A percentile compares a stretch with the other conserved stretches of the same genome.
Evolutionary conservation across 2,888 invertebrate genomes (phyloP).

Genomic region (Pomacea canaliculata): DNA sequence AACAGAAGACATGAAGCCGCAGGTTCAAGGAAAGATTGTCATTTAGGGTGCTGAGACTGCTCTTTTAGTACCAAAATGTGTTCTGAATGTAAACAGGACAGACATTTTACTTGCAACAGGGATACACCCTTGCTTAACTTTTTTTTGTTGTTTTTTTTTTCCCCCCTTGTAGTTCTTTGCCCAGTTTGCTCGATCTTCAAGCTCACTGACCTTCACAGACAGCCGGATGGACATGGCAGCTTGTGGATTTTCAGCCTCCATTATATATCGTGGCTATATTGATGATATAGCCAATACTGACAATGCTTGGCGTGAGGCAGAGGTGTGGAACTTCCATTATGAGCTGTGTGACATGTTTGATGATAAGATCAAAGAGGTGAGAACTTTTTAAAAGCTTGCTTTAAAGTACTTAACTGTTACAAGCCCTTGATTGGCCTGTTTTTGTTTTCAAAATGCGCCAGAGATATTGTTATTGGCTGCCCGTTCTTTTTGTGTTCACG

Average conservation of each 20-base stretch:
- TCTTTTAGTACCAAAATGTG: no score
- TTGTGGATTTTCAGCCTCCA: constrained; percentile 45
- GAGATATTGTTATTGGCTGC: no score
- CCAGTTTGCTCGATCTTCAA: constrained; percentile 40
- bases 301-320: constrained; percentile 64
- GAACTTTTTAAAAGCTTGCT: constrained; percentile 2
- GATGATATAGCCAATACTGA: constrained; percentile 68
- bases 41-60: no score
- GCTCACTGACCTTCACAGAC: background rate
- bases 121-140: no score
- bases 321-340: constrained; percentile 66
- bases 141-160: background rate
- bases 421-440: background rate
- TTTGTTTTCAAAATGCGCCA: no score
- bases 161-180: constrained; percentile 47
- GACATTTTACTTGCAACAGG: no score
- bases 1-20: no score
- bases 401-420: background rate
- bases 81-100: no score
- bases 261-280: constrained; percentile 65
- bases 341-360: constrained; percentile 57
- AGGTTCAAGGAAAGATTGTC: no score
- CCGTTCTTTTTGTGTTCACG: no score
- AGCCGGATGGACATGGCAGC: constrained; percentile 14
- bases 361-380: constrained; percentile 50